phyloP scores from a whole-genome alignment of 1,140 invertebrate genomes.

The Euwallacea similis region DNA sequence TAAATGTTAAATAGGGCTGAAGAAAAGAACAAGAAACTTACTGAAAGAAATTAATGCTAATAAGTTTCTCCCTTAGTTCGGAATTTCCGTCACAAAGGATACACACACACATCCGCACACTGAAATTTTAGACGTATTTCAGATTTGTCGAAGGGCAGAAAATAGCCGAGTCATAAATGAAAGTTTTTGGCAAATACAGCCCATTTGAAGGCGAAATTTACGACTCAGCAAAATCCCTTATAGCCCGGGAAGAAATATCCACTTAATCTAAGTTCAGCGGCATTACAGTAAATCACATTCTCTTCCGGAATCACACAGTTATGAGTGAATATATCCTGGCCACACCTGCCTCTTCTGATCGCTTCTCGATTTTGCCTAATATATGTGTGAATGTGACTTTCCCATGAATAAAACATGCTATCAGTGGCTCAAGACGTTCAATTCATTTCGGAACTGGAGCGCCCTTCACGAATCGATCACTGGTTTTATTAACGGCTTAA shows the following conservation, averaged over 20 bases:
- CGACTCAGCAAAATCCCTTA: constrained; percentile 10
- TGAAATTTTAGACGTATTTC: no score
- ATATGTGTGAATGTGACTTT: constrained; percentile 45
- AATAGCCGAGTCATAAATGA: not conserved
- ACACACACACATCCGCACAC: no score
- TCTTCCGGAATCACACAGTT: constrained; percentile 43
- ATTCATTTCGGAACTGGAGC: constrained; percentile 17
- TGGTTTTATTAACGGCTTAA: constrained; percentile 16
- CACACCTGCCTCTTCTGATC: constrained; percentile 45
- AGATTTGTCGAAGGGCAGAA: no score
- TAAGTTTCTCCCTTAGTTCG: constrained; percentile 15
- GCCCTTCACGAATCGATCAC: constrained; percentile 15
- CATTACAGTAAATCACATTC: constrained; percentile 46
- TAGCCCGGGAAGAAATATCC: constrained; percentile 14
- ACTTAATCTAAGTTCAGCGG: constrained; percentile 41
- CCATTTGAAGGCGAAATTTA: not conserved
- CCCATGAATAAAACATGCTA: constrained; percentile 46
- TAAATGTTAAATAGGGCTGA: constrained; percentile 36
- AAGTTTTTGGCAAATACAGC: not conserved
- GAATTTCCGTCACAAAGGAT: not conserved
- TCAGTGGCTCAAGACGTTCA: constrained; percentile 23
- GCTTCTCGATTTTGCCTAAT: constrained; percentile 47
- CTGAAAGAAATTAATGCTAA: constrained; percentile 34
- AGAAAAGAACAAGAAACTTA: constrained; percentile 30
- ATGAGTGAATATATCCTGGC: constrained; percentile 47